Evolutionary conservation across 2,797 vertebrate genomes (phyloP), one percentile per base, ranked within the genome.

Genomic region (Crocodylus rhombifer): DNA sequence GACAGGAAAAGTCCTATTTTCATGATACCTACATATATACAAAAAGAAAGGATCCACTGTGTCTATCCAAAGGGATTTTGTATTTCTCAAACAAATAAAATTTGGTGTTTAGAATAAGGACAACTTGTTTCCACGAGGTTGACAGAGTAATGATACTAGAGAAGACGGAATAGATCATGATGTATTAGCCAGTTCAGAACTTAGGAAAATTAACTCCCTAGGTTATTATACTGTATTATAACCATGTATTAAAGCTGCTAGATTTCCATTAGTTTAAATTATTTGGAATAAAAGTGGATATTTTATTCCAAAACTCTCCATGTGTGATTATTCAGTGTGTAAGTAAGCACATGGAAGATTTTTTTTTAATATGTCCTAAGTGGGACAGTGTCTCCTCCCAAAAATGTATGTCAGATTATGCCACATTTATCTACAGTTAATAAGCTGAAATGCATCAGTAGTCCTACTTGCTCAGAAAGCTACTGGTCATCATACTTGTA

Each of bases 391-490:
- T 13, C 5, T 36, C 21, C 67, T 21, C 77, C 75, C 6, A 67
- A 18, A 89, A 11, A 20, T 64, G 76, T 92, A 88, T 5, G 14
- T 33, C 30, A 2, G 1, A 57, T 82, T 88, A 58, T 2, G 2
- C 4, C 14, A 81, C 23, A 86, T 23, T 86, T 51, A 33, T 79
- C 86, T 81, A 84, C 30, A 78, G 36, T 42, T 23, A 36, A 12
- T 64, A 76, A 75, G 82, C 55, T 85, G 33, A 87, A 80, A 85
- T 77, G 84, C 74, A 90, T 85, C 73, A 69, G 73, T 30, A 78
- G 26, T 86, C 71, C 11, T 20, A 12, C 60, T 82, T 3, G 81
- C 25, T n/a, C 42, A 88, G 73, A 87, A 82, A 94, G 67, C 55
- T 91, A 69, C 33, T 80, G 20, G 80, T 92, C 65, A 58, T 14